Evolutionary conservation across 2,888 invertebrate genomes (phyloP).

Genomic region (Fissipunctia ypsillon): DNA sequence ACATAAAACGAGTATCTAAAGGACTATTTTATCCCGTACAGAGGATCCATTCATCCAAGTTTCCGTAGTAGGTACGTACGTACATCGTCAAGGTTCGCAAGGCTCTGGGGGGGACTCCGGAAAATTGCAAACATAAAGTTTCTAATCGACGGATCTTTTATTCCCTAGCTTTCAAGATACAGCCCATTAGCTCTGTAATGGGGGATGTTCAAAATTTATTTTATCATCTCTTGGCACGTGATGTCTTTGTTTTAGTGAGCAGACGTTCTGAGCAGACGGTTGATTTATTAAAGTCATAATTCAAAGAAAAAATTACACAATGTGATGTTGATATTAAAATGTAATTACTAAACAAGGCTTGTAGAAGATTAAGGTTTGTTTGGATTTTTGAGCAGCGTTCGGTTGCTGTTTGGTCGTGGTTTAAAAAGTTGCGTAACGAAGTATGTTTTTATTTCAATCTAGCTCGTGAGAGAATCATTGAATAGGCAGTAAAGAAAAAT

Average conservation of each 20-base stretch:
- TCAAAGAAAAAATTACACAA: conserved; percentile 57
- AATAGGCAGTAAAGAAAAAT: no score
- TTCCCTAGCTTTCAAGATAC: conserved; percentile 88
- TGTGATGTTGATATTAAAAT: conserved; percentile 60
- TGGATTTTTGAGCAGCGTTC: background rate
- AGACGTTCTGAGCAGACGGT: conserved; percentile 70
- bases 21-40: conserved; percentile 4
- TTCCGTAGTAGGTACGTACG: conserved; percentile 69
- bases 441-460: background rate
- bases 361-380: conserved; percentile 17
- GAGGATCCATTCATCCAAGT: conserved; percentile 21
- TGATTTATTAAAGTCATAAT: conserved; percentile 70
- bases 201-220: conserved; percentile 89
- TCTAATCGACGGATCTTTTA: conserved; percentile 91
- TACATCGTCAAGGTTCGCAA: conserved; percentile 74
- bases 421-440: background rate
- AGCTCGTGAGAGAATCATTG: background rate
- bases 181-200: conserved; percentile 90
- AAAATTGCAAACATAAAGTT: conserved; percentile 90
- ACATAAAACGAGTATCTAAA: background rate
- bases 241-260: conserved; percentile 84
- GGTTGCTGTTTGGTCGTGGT: background rate
- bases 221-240: conserved; percentile 90
- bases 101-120: conserved; percentile 77
- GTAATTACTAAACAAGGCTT: conserved; percentile 58